Evolutionary conservation across 2,797 vertebrate species (phyloP).

Genomic region (Erithacus rubecula): DNA sequence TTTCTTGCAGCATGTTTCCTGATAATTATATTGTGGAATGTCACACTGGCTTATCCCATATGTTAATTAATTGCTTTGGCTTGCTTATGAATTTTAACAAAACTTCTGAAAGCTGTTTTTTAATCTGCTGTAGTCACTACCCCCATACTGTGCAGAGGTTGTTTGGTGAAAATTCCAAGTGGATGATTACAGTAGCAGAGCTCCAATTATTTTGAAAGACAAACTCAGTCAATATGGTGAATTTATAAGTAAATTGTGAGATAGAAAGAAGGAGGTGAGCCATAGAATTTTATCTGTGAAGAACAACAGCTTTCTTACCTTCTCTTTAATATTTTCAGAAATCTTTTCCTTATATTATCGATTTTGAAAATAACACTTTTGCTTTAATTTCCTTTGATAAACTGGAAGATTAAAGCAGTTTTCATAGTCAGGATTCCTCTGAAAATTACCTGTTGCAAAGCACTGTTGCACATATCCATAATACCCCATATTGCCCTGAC

Average conservation of each 20-base stretch:
- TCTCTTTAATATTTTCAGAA: background rate
- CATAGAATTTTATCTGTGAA: background rate
- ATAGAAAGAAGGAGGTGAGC: background rate
- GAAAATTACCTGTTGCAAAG: background rate
- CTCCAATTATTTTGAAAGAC: background rate
- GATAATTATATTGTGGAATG: constrained; percentile 12
- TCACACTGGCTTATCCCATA: background rate
- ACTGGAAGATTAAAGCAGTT: background rate
- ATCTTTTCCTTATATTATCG: background rate
- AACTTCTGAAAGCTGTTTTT: constrained; percentile 25
- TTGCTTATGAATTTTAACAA: constrained; percentile 5
- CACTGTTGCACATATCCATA: background rate
- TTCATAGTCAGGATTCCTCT: background rate
- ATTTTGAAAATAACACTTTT: background rate
- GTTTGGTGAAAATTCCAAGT: background rate
- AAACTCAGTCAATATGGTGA: background rate
- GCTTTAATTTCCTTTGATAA: background rate
- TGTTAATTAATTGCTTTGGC: constrained; percentile 55
- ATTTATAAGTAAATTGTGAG: background rate
- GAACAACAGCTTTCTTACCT: background rate
- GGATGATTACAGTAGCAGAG: background rate
- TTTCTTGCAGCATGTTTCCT: constrained; percentile 13
- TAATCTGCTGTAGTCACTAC: constrained; percentile 1
- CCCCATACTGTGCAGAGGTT: constrained; percentile 21
- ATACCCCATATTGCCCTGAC: background rate